Conservation (phyloP, 2,113 vertebrate genomes). For the Phocoena phocoena region DNA sequence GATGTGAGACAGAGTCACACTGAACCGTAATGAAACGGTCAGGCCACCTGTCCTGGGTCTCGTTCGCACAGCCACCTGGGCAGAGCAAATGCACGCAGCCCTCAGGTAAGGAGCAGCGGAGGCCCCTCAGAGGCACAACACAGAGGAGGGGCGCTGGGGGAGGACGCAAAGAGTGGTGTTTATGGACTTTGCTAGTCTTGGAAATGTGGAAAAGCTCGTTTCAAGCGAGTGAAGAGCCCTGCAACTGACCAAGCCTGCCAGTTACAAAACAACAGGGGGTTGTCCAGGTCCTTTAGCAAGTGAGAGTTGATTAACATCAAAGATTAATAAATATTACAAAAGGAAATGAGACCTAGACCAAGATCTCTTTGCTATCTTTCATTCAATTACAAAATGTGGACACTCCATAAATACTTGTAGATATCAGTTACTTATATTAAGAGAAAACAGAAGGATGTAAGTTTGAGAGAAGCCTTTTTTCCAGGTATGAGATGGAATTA, state of each 20-base stretch:
- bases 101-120: background rate
- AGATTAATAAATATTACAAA: background rate
- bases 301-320: background rate
- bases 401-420: background rate
- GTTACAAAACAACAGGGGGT: background rate
- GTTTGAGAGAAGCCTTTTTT: background rate
- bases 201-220: background rate
- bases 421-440: background rate
- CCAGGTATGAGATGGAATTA: background rate
- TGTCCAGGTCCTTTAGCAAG: background rate
- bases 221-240: background rate
- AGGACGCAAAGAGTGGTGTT: background rate
- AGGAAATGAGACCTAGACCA: constrained; percentile 2
- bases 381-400: background rate
- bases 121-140: background rate
- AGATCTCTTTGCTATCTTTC: background rate
- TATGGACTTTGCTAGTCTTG: background rate
- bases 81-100: background rate
- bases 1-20: background rate
- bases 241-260: background rate
- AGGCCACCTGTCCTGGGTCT: background rate
- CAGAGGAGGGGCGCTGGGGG: background rate
- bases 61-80: background rate
- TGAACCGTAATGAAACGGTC: background rate
- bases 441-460: background rate